These are phyloP conservation scores for Tamias sibiricus DNA, from an alignment of 2,113 vertebrate species.

Conservation along the genomic window DNA sequence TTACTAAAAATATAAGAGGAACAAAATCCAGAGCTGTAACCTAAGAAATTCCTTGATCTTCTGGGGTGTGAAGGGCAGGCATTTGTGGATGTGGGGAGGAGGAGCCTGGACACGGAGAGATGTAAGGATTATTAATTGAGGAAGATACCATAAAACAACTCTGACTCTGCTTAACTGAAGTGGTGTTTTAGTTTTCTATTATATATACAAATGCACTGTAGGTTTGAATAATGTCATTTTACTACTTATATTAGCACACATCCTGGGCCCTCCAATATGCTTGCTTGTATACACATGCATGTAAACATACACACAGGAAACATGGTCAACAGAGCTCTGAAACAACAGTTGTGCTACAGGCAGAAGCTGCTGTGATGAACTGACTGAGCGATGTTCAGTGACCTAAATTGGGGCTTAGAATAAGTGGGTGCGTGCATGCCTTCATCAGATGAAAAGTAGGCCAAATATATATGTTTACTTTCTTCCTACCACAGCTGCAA, in stretches of 20 bases:
- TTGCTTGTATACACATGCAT: rapidly evolving
- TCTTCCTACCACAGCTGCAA: neutral
- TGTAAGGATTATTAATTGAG: neutral
- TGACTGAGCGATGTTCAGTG: slow-evolving; percentile 43
- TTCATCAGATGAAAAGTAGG: slow-evolving; percentile 67
- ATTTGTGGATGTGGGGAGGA: neutral
- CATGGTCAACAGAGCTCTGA: neutral
- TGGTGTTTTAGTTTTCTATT: neutral
- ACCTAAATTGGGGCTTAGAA: slow-evolving; percentile 57
- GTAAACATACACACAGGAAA: neutral
- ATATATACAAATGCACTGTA: neutral
- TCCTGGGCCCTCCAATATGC: too few relatives aligned
- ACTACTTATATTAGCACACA: neutral
- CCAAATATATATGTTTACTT: slow-evolving; percentile 3
- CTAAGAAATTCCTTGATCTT: neutral
- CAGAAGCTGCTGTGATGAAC: neutral
- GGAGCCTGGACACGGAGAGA: neutral
- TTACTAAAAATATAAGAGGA: slow-evolving; percentile 16
- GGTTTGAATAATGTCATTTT: neutral
- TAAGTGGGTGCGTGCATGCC: neutral
- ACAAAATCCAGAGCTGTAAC: neutral
- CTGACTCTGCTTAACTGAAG: neutral
- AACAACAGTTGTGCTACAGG: neutral
- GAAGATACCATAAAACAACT: neutral
- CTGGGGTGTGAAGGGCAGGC: neutral